phyloP scores from a whole-genome alignment of 2,888 invertebrate genomes.

The Pantelozetes paolii region DNA sequence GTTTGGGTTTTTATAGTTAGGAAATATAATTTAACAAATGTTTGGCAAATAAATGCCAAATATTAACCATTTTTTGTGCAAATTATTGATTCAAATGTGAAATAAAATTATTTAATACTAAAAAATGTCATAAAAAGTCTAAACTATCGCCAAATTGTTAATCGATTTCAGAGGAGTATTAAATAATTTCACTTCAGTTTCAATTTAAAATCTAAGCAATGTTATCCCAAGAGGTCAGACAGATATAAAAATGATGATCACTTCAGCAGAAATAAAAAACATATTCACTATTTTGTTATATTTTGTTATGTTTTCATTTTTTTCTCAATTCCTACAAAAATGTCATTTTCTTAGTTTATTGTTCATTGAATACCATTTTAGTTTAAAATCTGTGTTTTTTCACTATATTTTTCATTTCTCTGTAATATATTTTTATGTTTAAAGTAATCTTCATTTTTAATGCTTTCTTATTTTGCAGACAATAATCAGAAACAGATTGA shows the following conservation, averaged over 20 bases:
- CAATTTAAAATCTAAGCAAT: too few relatives aligned
- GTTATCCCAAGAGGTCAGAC: neutral
- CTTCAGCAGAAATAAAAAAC: slow-evolving; percentile 20
- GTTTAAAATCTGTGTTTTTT: neutral
- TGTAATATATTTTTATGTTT: neutral
- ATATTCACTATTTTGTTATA: neutral
- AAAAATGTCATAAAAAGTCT: too few relatives aligned
- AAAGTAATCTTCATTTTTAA: slow-evolving; percentile 22
- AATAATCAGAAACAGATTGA: slow-evolving; percentile 11
- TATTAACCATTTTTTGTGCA: too few relatives aligned
- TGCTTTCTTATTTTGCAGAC: neutral
- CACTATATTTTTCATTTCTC: neutral
- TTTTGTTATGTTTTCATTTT: neutral
- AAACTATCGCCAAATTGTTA: too few relatives aligned
- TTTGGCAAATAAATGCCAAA: too few relatives aligned
- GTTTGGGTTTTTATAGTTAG: too few relatives aligned
- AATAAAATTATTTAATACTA: too few relatives aligned
- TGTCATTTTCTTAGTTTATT: neutral
- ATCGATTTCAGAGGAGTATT: too few relatives aligned
- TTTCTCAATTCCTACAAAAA: neutral
- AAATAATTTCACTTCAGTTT: too few relatives aligned
- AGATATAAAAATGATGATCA: slow-evolving; percentile 22
- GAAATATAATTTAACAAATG: too few relatives aligned
- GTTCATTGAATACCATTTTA: neutral
- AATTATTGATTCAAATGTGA: too few relatives aligned